These are phyloP conservation scores for Anthopleura sola DNA, from an alignment of 64 coral and sea anemone species.

Conservation along the genomic window DNA sequence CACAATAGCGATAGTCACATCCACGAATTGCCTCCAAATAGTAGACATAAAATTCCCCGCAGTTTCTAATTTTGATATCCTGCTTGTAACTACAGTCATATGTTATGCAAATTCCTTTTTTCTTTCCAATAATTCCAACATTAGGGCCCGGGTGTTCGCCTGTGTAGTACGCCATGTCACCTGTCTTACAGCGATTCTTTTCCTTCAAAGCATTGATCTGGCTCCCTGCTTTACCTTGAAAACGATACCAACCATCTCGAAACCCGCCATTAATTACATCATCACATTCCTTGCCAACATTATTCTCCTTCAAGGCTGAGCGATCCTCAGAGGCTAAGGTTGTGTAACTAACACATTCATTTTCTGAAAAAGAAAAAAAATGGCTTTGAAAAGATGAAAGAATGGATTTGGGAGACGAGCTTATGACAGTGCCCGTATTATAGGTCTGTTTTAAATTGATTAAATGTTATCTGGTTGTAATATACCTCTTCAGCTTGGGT, in stretches of 20 bases:
- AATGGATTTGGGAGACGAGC: no score
- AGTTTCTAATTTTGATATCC: not conserved
- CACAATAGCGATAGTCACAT: not conserved
- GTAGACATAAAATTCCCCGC: not conserved
- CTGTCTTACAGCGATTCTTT: not conserved
- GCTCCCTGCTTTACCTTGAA: not conserved
- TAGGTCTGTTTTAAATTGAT: no score
- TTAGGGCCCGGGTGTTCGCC: not conserved
- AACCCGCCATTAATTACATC: not conserved
- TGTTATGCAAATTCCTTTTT: not conserved
- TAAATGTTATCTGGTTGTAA: not conserved
- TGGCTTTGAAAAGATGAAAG: no score
- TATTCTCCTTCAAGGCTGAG: not conserved
- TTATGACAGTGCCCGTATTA: not conserved
- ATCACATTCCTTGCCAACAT: not conserved
- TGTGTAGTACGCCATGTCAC: not conserved
- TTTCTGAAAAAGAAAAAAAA: not conserved
- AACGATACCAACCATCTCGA: not conserved
- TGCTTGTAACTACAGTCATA: not conserved
- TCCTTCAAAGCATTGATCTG: not conserved
- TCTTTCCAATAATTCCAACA: not conserved
- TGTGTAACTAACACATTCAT: conserved; percentile 5
- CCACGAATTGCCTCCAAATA: not conserved
- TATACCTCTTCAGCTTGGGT: no score
- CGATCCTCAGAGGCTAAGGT: not conserved